phyloP scores from a whole-genome alignment of 2,113 vertebrate genomes.

The Odocoileus hemionus region DNA sequence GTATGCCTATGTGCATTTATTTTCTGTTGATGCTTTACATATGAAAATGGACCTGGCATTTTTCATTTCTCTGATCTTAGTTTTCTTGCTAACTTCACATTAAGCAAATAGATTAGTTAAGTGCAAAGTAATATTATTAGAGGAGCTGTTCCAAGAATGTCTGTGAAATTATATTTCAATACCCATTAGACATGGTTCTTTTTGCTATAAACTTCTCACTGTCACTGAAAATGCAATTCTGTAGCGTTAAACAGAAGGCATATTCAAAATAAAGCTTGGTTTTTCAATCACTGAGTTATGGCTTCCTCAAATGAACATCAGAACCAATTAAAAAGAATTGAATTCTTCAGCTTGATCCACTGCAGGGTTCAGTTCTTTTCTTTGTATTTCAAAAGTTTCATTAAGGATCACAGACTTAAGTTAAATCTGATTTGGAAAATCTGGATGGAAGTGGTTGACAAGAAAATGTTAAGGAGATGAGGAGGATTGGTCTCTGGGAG shows the following conservation, averaged over 20 bases:
- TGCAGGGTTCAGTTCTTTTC: neutral
- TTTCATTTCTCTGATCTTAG: constrained; percentile 32
- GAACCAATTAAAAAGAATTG: constrained; percentile 12
- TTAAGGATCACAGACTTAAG: neutral
- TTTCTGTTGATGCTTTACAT: neutral
- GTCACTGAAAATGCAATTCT: constrained; percentile 47
- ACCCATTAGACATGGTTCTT: constrained; percentile 66
- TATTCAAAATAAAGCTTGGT: constrained; percentile 39
- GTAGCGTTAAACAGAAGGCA: constrained; percentile 44
- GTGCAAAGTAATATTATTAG: constrained; percentile 66
- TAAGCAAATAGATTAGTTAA: constrained; percentile 67
- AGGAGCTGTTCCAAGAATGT: constrained; percentile 62
- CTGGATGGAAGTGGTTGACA: neutral
- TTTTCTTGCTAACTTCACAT: constrained; percentile 51
- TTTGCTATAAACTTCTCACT: constrained; percentile 26
- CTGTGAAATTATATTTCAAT: constrained; percentile 70
- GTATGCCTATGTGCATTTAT: neutral
- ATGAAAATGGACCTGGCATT: neutral
- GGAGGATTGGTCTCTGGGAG: neutral
- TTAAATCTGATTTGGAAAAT: neutral
- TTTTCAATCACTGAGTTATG: constrained; percentile 25
- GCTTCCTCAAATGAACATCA: constrained; percentile 37
- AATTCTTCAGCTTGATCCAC: neutral
- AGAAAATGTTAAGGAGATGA: neutral
- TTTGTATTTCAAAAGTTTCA: neutral